Percentiles rank a stretch among this genome's conserved stretches.
Conservation (phyloP, 2,113 vertebrate genomes). For the Nycticryphes semicollaris region DNA sequence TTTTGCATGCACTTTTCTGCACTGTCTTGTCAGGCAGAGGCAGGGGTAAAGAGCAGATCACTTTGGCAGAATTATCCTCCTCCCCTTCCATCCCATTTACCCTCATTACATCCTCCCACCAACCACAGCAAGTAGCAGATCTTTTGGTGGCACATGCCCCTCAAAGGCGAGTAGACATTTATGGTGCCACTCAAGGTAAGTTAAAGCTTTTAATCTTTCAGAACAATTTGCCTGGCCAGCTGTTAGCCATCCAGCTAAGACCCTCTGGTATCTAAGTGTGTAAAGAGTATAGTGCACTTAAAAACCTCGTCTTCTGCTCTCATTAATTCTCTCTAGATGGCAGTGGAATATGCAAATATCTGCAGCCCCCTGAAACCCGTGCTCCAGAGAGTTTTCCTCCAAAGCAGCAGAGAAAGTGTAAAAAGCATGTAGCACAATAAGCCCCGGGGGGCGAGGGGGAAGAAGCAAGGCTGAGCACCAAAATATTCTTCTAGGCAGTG, state of each 20-base stretch:
- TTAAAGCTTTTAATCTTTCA: background rate
- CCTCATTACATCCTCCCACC: background rate
- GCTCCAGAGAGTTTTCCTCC: background rate
- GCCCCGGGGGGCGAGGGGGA: too few relatives aligned
- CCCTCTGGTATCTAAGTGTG: background rate
- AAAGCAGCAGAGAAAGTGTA: background rate
- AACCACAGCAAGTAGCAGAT: background rate
- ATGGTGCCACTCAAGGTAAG: background rate
- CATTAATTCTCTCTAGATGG: background rate
- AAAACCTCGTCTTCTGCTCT: background rate
- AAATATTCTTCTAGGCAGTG: background rate
- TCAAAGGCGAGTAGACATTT: accelerated
- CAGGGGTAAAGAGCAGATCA: accelerated
- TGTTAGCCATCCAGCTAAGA: background rate
- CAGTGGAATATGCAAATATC: background rate
- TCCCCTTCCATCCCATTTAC: background rate
- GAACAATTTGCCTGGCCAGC: background rate
- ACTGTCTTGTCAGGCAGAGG: background rate
- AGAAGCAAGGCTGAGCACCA: background rate
- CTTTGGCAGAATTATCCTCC: background rate
- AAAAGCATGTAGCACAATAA: background rate
- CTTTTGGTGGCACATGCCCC: background rate
- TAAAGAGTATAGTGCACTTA: background rate
- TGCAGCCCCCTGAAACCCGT: background rate
- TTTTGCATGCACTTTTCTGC: background rate